Conservation (phyloP, 2,888 invertebrate species). For the Ectemnius lituratus region DNA sequence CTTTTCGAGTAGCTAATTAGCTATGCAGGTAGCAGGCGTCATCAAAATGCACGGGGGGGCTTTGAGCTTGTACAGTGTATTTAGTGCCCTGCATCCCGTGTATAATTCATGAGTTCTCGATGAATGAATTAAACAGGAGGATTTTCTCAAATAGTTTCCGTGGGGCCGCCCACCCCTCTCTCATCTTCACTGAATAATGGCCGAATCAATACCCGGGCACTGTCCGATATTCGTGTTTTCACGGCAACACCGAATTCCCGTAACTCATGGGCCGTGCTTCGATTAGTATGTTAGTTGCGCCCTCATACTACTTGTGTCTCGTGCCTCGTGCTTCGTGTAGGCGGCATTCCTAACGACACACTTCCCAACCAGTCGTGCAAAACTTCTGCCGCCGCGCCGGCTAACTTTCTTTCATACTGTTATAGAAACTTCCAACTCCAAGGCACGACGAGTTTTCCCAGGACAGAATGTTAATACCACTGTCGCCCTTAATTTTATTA, state of each 20-base stretch:
- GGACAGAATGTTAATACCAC: constrained; percentile 53
- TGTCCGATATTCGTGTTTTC: constrained; percentile 1
- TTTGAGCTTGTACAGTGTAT: constrained; percentile 16
- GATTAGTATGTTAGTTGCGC: no score
- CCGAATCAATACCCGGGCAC: no score
- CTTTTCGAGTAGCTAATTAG: constrained; percentile 39
- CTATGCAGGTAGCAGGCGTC: constrained; percentile 9
- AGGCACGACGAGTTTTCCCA: constrained; percentile 30
- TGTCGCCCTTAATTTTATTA: constrained; percentile 48
- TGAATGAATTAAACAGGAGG: constrained; percentile 47
- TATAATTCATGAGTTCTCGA: constrained; percentile 44
- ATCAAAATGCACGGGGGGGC: constrained; percentile 25
- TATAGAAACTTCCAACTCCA: constrained; percentile 39
- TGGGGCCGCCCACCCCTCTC: background rate
- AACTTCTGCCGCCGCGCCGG: background rate
- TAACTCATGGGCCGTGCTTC: background rate
- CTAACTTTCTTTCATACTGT: constrained; percentile 52
- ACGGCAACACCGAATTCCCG: constrained; percentile 16
- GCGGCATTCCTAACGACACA: no score
- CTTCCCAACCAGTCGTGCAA: no score
- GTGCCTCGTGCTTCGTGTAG: background rate
- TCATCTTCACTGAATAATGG: constrained; percentile 2
- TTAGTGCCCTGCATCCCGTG: constrained; percentile 24
- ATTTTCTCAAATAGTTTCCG: constrained; percentile 45
- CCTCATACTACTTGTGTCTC: no score